A percentile compares a stretch with the other conserved stretches of the same genome.
Conservation (phyloP, 2,797 vertebrate species). For the Oryzias dopingdopingensis region DNA sequence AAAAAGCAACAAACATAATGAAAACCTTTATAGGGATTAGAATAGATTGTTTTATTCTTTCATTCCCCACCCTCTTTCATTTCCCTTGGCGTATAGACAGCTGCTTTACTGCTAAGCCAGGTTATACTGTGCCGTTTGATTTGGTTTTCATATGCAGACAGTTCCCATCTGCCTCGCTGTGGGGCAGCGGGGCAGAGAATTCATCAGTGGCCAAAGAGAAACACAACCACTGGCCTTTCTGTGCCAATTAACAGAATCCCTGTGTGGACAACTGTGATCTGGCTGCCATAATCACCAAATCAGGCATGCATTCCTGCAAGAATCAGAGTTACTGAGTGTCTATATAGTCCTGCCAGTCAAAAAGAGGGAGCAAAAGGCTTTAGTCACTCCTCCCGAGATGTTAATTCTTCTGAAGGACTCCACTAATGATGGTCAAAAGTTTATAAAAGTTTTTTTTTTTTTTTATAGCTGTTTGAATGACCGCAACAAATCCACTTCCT, state of each 20-base stretch:
- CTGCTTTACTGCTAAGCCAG: conserved; percentile 34
- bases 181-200: conserved; percentile 38
- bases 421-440: too few relatives aligned
- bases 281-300: conserved; percentile 23
- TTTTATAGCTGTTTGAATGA: too few relatives aligned
- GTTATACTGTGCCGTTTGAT: conserved; percentile 46
- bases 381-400: conserved; percentile 36
- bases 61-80: conserved; percentile 5
- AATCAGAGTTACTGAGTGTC: conserved; percentile 24
- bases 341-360: conserved; percentile 19
- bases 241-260: conserved; percentile 34
- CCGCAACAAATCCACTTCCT: too few relatives aligned
- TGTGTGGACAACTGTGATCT: conserved; percentile 34
- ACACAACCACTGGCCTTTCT: conserved; percentile 32
- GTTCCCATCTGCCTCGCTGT: conserved; percentile 49
- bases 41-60: conserved; percentile 1
- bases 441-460: too few relatives aligned
- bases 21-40: too few relatives aligned
- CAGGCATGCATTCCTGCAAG: conserved; percentile 14
- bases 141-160: conserved; percentile 43
- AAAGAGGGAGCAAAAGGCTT: conserved; percentile 14
- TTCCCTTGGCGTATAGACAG: conserved; percentile 24
- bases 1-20: too few relatives aligned
- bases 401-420: conserved; percentile 12
- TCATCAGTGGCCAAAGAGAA: conserved; percentile 39